Conservation (phyloP, 2,888 invertebrate species). For the Chouioia cunea region DNA sequence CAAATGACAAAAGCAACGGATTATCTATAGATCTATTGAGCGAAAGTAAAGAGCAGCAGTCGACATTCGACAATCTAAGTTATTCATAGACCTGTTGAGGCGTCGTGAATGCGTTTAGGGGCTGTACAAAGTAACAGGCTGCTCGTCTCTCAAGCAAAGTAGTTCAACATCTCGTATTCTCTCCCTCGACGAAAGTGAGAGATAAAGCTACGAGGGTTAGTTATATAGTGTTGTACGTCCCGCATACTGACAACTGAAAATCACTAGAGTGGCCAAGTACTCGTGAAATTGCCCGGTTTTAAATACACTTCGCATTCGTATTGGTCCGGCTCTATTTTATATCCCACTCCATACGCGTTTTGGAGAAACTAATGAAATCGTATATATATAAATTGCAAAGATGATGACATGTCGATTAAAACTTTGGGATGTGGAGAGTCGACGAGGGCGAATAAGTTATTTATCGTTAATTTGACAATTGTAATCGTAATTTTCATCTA, state of each 20-base stretch:
- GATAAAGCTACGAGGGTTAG: slow-evolving; percentile 65
- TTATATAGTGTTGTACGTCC: slow-evolving; percentile 59
- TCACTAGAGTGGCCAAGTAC: slow-evolving; percentile 64
- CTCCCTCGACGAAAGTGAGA: slow-evolving; percentile 54
- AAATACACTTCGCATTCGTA: slow-evolving; percentile 52
- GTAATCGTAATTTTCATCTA: too few species aligned
- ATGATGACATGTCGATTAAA: slow-evolving; percentile 14
- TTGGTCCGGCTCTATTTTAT: slow-evolving; percentile 1
- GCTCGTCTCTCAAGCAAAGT: slow-evolving; percentile 13
- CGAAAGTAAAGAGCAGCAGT: not conserved
- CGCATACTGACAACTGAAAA: slow-evolving; percentile 57
- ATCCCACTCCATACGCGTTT: not conserved
- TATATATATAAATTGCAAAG: slow-evolving; percentile 6
- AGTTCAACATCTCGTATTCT: slow-evolving; percentile 44
- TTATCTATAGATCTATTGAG: not conserved
- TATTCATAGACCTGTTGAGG: slow-evolving; percentile 69
- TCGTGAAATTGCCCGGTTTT: slow-evolving; percentile 67
- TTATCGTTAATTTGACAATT: slow-evolving; percentile 15
- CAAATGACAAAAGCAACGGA: too few species aligned
- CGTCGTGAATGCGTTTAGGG: slow-evolving; percentile 66
- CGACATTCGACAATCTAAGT: slow-evolving; percentile 56
- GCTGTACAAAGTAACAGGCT: not conserved
- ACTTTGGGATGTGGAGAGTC: not conserved
- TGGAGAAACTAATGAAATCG: not conserved
- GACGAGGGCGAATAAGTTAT: not conserved